Base-by-base conservation (phyloP, 2,888 invertebrate genomes). In the Alviniconcha strummeri region DNA sequence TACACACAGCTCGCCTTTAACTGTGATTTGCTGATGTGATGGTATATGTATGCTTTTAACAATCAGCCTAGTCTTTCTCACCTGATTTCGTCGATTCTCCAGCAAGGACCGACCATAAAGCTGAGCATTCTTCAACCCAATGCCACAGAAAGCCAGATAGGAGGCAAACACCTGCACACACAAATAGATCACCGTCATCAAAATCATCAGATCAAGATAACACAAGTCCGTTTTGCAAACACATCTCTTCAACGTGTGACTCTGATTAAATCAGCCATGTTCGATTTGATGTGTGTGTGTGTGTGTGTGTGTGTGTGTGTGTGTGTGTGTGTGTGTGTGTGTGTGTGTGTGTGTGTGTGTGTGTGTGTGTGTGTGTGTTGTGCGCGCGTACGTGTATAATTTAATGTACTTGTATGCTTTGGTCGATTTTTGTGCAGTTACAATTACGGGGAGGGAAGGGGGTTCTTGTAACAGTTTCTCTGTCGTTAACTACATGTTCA, bases 131-230 rank as follows among this genome's bases (percentile, higher is more conserved):
- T 90, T 90, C 77, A 93, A 83, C 57, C 93, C 93, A 80, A 93
- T 93, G 36, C 93, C 93, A 90, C 93, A 93, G 82, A 93, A 93
- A 7, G 93, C 92, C 76, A 93, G 88, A 83, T 93, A 93, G 17
- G 92, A 92, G 3, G 90, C 90, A 88, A 93, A 93, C 55, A 81
- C 74, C 71, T 81, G 74, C 56, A 81, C 71, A 81, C 81, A 60
- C 19, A 81, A 52, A 71, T 17, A 79, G 64, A 54, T 36, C 36
- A 36, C 36, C 36, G 36, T 36, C 36, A 36, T 36, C 36, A 36
- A 36, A 36, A 36, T 36, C 36, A 36, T 36, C 36, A 36, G 36
- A 36, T 36, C 36, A 36, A 1, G 36, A 36, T 1, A 36, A 36
- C 36, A 36, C 36, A 36, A 36, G 36, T 36, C 36, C 36, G 36